Percentiles rank a stretch among this genome's conserved stretches.
These are phyloP conservation scores for Ophraella communa DNA, from an alignment of 2,888 invertebrate species.

Conservation along the genomic window DNA sequence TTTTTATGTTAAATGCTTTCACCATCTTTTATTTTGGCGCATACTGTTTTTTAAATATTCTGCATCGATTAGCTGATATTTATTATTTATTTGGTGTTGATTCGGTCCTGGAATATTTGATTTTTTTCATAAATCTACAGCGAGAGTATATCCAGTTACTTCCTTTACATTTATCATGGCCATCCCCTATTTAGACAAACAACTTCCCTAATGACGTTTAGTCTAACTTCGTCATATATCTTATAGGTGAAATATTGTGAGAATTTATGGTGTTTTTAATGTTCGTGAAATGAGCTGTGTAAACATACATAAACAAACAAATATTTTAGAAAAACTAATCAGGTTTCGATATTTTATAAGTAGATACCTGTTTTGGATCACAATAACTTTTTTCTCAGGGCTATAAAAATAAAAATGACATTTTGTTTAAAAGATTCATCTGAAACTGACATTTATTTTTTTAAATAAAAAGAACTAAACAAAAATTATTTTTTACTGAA, in stretches of 20 bases:
- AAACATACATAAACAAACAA: constrained; percentile 15
- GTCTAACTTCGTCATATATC: constrained; percentile 31
- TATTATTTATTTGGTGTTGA: not conserved
- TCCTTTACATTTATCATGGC: constrained; percentile 50
- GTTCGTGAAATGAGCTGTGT: constrained; percentile 18
- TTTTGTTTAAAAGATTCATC: not conserved
- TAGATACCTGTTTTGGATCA: not conserved
- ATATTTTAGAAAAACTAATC: not conserved
- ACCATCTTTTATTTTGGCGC: too few species aligned
- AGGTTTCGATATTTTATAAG: not conserved
- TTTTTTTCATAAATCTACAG: constrained; percentile 24
- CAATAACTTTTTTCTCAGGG: not conserved
- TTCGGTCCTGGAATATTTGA: not conserved
- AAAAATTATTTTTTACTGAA: too few species aligned
- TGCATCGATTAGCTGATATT: too few species aligned
- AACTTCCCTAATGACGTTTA: constrained; percentile 50
- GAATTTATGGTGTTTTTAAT: constrained; percentile 33
- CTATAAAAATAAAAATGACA: not conserved
- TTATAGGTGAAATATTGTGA: constrained; percentile 31
- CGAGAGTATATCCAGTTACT: constrained; percentile 44
- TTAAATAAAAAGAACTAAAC: too few species aligned
- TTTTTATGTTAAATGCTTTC: too few species aligned
- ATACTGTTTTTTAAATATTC: too few species aligned
- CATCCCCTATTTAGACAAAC: constrained; percentile 50
- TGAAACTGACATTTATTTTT: too few species aligned